These are phyloP conservation scores for Progne subis DNA, from an alignment of 2,113 vertebrate genomes.

Conservation along the genomic window DNA sequence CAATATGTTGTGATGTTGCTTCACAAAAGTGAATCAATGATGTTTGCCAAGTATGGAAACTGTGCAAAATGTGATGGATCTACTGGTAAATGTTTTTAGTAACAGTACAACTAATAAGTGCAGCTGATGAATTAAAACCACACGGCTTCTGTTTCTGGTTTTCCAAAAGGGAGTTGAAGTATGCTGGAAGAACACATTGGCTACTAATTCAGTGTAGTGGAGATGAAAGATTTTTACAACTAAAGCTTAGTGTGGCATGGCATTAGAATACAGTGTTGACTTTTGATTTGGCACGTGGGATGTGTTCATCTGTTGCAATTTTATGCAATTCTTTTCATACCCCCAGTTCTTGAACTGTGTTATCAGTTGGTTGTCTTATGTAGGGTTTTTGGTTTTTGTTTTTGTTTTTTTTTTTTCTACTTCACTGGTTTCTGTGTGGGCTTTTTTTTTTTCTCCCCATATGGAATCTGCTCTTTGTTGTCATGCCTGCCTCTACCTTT, in stretches of 20 bases:
- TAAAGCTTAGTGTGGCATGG: background rate
- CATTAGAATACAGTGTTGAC: background rate
- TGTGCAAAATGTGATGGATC: background rate
- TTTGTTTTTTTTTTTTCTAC: background rate
- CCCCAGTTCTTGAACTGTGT: background rate
- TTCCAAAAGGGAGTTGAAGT: background rate
- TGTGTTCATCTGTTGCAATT: background rate
- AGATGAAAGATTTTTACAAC: background rate
- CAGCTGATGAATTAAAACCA: background rate
- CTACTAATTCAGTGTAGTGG: background rate
- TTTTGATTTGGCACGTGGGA: background rate
- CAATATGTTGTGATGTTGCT: background rate
- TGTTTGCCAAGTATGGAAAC: background rate
- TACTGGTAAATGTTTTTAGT: background rate
- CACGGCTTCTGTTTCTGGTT: background rate
- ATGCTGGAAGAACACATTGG: background rate
- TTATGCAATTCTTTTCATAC: background rate
- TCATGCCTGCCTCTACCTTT: background rate
- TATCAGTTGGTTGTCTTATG: background rate
- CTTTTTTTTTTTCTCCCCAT: background rate
- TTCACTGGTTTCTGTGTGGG: background rate
- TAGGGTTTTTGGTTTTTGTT: background rate
- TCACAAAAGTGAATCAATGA: background rate
- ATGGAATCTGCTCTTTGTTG: background rate
- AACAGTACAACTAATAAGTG: background rate